phyloP scores from a whole-genome alignment of 1,140 invertebrate genomes.

The Brevipalpus yothersi region DNA sequence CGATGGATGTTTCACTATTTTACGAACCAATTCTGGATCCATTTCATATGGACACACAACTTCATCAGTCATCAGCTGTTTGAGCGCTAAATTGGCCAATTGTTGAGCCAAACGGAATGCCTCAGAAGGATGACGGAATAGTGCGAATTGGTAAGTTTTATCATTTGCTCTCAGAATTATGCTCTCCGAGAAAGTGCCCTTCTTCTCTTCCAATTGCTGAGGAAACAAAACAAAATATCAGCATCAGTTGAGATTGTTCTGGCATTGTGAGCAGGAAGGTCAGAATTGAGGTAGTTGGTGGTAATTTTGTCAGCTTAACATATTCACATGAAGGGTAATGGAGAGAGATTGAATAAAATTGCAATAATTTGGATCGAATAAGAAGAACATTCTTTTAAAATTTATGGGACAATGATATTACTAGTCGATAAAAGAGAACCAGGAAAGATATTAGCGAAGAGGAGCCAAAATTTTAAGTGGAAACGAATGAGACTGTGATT shows the following conservation, averaged over 20 bases:
- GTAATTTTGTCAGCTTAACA: background rate
- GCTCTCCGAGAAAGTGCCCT: conserved; percentile 50
- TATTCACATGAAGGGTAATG: background rate
- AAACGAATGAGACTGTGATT: no score
- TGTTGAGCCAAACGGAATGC: conserved; percentile 79
- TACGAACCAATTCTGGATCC: conserved; percentile 10
- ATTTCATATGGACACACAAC: conserved; percentile 1
- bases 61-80: conserved; percentile 28
- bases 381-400: no score
- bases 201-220: conserved; percentile 2
- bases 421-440: no score
- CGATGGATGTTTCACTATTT: conserved; percentile 43
- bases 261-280: conserved; percentile 15
- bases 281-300: conserved; percentile 1
- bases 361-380: no score
- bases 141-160: conserved; percentile 54
- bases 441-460: no score
- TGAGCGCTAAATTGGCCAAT: conserved; percentile 86
- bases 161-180: conserved; percentile 58
- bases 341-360: no score
- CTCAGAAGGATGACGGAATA: conserved; percentile 67
- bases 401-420: no score
- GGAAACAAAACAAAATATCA: conserved; percentile 5
- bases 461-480: no score
- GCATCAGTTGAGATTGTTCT: conserved; percentile 14